Conservation (phyloP, 2,113 vertebrate species). For the Panurus biarmicus region DNA sequence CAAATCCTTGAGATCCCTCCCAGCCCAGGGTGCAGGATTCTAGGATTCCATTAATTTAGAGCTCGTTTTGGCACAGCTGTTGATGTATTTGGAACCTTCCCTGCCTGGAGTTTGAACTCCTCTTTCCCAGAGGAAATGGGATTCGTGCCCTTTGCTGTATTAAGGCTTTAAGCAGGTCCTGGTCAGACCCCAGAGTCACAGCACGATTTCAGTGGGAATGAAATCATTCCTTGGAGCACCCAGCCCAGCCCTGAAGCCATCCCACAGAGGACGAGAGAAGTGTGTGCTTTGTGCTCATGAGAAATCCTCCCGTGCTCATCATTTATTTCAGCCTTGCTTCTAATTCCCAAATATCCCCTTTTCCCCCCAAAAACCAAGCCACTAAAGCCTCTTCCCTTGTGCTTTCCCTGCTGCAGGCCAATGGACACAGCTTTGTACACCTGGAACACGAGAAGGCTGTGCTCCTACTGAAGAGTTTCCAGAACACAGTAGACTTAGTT, state of each 20-base stretch:
- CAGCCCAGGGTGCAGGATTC: rapidly evolving
- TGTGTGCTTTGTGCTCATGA: rapidly evolving
- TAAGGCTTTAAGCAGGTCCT: background rate
- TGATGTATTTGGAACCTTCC: background rate
- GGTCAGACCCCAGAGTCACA: background rate
- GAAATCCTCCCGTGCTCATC: rapidly evolving
- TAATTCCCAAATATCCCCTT: background rate
- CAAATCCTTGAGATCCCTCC: background rate
- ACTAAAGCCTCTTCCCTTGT: slow-evolving; percentile 19
- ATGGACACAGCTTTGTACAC: slow-evolving; percentile 99
- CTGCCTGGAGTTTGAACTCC: background rate
- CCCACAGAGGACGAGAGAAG: background rate
- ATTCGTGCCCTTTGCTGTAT: background rate
- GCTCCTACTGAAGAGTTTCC: slow-evolving; percentile 99
- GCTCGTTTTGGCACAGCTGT: rapidly evolving
- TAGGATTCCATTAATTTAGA: rapidly evolving
- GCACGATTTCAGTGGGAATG: background rate
- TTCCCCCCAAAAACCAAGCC: background rate
- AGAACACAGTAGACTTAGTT: slow-evolving; percentile 97
- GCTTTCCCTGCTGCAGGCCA: slow-evolving; percentile 86
- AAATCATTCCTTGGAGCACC: background rate
- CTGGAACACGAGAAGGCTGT: slow-evolving; percentile 98
- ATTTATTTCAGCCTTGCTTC: background rate
- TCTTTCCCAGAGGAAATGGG: background rate
- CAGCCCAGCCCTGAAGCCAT: background rate